Evolutionary conservation across 2,113 vertebrate genomes (phyloP).

Genomic region (Serilophus lunatus): DNA sequence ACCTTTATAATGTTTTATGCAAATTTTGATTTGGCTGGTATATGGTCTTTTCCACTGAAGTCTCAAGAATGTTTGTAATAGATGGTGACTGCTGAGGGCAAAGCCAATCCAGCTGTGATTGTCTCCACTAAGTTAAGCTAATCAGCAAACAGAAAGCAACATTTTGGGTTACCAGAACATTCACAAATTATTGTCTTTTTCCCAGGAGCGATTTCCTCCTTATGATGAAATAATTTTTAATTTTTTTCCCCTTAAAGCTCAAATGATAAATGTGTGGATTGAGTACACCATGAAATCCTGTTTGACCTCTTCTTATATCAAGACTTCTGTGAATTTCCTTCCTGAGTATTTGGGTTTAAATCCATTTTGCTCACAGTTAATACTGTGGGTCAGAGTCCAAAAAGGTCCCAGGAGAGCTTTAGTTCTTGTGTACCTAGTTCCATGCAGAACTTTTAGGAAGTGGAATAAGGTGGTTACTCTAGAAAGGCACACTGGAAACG

Average conservation of each 20-base stretch:
- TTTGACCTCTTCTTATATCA: background rate
- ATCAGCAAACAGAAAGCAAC: background rate
- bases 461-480: background rate
- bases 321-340: background rate
- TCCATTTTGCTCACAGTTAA: background rate
- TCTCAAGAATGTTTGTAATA: background rate
- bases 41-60: background rate
- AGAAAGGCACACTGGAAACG: background rate
- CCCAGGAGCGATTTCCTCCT: conserved; percentile 2
- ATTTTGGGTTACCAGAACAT: background rate
- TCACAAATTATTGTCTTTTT: conserved; percentile 4
- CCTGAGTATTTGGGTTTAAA: background rate
- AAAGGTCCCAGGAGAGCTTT: background rate
- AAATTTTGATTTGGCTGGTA: background rate
- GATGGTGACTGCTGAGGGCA: background rate
- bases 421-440: background rate
- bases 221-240: background rate
- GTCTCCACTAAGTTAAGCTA: background rate
- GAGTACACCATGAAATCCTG: background rate
- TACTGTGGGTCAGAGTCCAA: background rate
- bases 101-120: background rate
- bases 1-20: background rate
- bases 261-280: background rate
- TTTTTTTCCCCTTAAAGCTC: background rate
- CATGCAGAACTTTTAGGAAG: background rate